phyloP scores from a whole-genome alignment of 2,113 vertebrate species.

The Silurus meridionalis region DNA sequence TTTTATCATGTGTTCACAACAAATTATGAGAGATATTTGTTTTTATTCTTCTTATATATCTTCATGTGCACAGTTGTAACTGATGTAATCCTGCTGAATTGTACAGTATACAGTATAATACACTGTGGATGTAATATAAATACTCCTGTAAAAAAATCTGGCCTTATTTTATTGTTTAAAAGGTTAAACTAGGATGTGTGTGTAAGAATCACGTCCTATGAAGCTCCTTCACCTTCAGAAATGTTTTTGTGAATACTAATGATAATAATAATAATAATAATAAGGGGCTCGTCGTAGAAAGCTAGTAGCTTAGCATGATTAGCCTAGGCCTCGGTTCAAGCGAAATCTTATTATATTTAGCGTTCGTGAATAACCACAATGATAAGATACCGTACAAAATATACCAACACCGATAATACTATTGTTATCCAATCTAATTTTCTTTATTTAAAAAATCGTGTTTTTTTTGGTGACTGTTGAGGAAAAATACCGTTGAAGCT shows the following conservation, averaged over 20 bases:
- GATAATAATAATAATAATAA: not conserved
- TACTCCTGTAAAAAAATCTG: no score
- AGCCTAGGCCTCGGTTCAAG: not conserved
- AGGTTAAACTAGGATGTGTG: not conserved
- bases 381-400: not conserved
- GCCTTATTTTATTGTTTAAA: no score
- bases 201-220: not conserved
- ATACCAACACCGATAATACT: not conserved
- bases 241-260: not conserved
- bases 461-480: not conserved
- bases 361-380: not conserved
- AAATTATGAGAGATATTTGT: no score
- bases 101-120: no score
- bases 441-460: not conserved
- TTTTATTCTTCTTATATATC: no score
- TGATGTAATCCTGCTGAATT: no score
- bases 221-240: not conserved
- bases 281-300: not conserved
- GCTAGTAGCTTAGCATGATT: not conserved
- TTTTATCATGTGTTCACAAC: no score
- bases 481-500: not conserved
- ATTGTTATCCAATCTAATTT: not conserved
- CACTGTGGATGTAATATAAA: no score
- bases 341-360: not conserved
- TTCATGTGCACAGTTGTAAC: no score